Conservation (phyloP, 1,140 invertebrate genomes). For the Bombus breviceps region DNA sequence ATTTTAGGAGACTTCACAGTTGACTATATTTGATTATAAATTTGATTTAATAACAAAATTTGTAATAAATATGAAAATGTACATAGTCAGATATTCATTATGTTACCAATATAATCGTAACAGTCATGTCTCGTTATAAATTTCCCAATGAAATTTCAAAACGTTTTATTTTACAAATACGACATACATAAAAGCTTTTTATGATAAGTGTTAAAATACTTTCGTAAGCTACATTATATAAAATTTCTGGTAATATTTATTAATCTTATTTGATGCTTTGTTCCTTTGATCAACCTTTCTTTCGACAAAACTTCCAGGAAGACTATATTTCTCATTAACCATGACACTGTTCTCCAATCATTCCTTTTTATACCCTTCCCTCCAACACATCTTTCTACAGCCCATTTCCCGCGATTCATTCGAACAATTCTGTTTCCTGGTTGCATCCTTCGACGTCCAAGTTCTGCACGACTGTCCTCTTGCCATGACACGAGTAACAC, state of each 20-base stretch:
- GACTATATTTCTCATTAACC: not conserved
- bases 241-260: too few relatives aligned
- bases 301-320: not conserved
- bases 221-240: not conserved
- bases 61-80: too few relatives aligned
- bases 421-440: not conserved
- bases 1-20: too few relatives aligned
- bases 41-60: too few relatives aligned
- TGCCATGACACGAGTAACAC: slow-evolving; percentile 20
- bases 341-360: not conserved
- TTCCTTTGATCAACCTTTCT: not conserved
- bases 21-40: too few relatives aligned
- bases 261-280: too few relatives aligned
- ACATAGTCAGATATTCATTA: too few relatives aligned
- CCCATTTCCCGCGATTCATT: slow-evolving; percentile 5
- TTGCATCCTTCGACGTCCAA: not conserved
- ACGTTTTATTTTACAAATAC: too few relatives aligned
- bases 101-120: too few relatives aligned
- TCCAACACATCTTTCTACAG: not conserved
- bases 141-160: too few relatives aligned
- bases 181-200: too few relatives aligned
- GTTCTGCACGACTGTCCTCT: not conserved
- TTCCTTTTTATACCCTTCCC: not conserved
- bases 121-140: too few relatives aligned
- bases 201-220: not conserved